Evolutionary conservation across 2,113 vertebrate genomes (phyloP).

Genomic region (Calyptommatus sinebrachiatus): DNA sequence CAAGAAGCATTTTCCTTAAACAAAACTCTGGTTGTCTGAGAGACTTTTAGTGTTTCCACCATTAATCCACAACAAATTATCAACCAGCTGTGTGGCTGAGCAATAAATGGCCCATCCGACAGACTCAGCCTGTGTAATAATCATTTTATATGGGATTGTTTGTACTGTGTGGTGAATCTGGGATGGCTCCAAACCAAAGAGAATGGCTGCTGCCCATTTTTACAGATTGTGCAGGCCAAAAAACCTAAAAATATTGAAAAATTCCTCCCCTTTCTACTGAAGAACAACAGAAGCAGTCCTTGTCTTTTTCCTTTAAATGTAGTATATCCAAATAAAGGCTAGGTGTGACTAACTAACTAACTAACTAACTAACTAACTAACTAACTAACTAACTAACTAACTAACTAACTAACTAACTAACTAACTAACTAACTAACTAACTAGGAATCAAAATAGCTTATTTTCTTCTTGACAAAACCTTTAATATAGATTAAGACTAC

Average conservation of each 20-base stretch:
- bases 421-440: too few species aligned
- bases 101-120: background rate
- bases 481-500: too few species aligned
- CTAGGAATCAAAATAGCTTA: too few species aligned
- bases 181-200: background rate
- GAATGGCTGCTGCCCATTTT: background rate
- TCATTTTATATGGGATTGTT: background rate
- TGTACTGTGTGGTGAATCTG: background rate
- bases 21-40: background rate
- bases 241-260: background rate
- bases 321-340: background rate
- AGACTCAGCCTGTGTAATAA: background rate
- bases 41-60: background rate
- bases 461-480: too few species aligned
- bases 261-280: background rate
- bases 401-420: too few species aligned
- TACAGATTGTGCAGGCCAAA: background rate
- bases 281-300: background rate
- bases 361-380: too few species aligned
- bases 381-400: too few species aligned
- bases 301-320: background rate
- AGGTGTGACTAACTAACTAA: too few species aligned
- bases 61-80: background rate
- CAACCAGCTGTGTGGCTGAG: background rate
- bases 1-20: background rate